phyloP scores from a whole-genome alignment of 2,888 invertebrate genomes.

The Syrphus vitripennis region DNA sequence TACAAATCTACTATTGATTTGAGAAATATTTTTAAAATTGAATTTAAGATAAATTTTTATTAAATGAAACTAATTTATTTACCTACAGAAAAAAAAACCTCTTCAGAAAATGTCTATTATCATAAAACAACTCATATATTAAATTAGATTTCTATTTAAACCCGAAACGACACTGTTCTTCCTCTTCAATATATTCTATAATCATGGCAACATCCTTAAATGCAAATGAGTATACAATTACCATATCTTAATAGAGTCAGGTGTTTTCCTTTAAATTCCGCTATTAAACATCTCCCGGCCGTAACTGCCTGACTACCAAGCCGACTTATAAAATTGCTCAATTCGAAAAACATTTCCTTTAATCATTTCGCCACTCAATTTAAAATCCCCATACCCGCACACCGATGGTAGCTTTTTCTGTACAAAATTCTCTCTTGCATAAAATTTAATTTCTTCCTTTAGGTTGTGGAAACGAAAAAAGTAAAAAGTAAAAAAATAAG shows the following conservation, averaged over 20 bases:
- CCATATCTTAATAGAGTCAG: conserved; percentile 35
- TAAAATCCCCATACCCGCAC: conserved; percentile 14
- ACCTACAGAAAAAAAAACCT: not conserved
- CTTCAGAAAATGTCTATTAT: not conserved
- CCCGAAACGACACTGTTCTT: not conserved
- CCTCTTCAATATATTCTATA: not conserved
- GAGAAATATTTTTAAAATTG: too few relatives aligned
- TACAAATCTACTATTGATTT: too few relatives aligned
- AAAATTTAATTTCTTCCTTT: conserved; percentile 28
- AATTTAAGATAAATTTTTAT: too few relatives aligned
- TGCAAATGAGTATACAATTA: conserved; percentile 28
- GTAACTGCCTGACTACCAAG: not conserved
- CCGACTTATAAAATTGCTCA: conserved; percentile 42
- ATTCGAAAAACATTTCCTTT: conserved; percentile 59
- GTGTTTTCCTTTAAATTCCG: conserved; percentile 1
- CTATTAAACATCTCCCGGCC: not conserved
- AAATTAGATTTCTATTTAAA: not conserved
- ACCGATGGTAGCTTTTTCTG: not conserved
- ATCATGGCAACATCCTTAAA: conserved; percentile 7
- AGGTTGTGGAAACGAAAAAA: not conserved
- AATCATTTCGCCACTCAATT: conserved; percentile 64
- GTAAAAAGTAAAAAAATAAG: not conserved
- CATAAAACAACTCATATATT: not conserved
- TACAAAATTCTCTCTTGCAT: not conserved
- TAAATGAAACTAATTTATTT: too few relatives aligned